Base-by-base conservation (phyloP, 2,888 invertebrate species). In the Dasypolia templi region DNA sequence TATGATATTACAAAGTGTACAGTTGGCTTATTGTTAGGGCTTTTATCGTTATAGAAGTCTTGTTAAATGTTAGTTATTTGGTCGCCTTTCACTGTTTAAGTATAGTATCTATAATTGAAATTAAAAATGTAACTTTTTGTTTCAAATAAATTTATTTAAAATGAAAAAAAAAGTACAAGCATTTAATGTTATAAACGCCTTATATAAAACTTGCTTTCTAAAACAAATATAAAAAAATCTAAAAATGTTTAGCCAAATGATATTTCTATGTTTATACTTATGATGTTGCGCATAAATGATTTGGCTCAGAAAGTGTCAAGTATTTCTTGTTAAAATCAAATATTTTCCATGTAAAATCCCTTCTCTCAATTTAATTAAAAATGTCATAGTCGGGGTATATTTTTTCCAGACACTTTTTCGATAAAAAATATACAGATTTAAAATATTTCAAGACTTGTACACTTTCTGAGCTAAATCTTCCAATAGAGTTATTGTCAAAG, bases 121-220 rank as follows among this genome's bases (percentile, higher is more conserved):
- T 42, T 7, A 70, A 49, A 35, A 64, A 49, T 49, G 0, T 29
- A 29, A 56, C 9, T 51, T 56, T n/a, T n/a, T n/a, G n/a, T 74
- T 65, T 64, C n/a, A 58, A 35, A 39, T 7, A 4, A 42, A 6
- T 73, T 73, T 73, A 72, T 61, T 73, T 26, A 1, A 1, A 46
- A 19, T 19, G 4, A 29, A 29, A 46, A 51, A 29, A 29, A 26
- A 66, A 65, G 69, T 62, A 64, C 39, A 77, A 75, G 63, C 63
- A 77, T 69, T 72, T 71, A 73, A 65, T 44, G 32, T 44, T 69
- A 75, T 26, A 82, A 7, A 73, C 29, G 83, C 85, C 83, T 78
- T 83, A 85, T 44, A 67, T 22, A 53, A 53, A 72, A 67, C 29
- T 42, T 44, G 12, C 56, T 35, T 6, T 82, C 70, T 42, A 77